Conservation (phyloP, 2,113 vertebrate genomes). For the Sula dactylatra region DNA sequence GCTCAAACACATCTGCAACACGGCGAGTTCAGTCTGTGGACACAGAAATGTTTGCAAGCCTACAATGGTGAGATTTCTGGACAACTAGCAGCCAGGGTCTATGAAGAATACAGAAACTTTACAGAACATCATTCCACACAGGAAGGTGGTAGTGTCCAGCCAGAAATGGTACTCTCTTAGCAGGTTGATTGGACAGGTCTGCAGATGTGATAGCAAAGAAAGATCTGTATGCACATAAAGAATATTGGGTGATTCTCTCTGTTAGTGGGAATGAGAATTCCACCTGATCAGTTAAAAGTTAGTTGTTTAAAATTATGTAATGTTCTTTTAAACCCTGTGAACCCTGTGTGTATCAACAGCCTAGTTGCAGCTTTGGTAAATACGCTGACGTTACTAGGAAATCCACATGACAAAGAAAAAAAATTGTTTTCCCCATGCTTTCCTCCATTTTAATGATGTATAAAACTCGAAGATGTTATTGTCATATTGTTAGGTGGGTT, state of each 20-base stretch:
- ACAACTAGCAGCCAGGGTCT: not conserved
- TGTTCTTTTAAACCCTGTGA: not conserved
- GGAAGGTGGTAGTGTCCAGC: not conserved
- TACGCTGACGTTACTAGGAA: not conserved
- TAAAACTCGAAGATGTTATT: not conserved
- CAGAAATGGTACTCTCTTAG: not conserved
- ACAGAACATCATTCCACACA: rapidly evolving
- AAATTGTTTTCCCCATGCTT: not conserved
- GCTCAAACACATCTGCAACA: not conserved
- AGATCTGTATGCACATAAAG: not conserved
- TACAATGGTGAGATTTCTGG: not conserved
- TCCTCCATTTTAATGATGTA: not conserved
- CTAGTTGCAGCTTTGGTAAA: not conserved
- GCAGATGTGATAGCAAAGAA: not conserved
- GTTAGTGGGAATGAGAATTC: not conserved
- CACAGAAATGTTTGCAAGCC: not conserved
- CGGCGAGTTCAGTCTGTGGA: not conserved
- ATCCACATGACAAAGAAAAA: not conserved
- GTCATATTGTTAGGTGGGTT: not conserved
- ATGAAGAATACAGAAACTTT: not conserved
- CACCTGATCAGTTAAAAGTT: not conserved
- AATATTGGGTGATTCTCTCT: not conserved
- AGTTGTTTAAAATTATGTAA: not conserved
- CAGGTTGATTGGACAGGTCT: not conserved
- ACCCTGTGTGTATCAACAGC: not conserved